Conservation (phyloP, 2,888 invertebrate genomes). For the Caenorhabditis angaria region DNA sequence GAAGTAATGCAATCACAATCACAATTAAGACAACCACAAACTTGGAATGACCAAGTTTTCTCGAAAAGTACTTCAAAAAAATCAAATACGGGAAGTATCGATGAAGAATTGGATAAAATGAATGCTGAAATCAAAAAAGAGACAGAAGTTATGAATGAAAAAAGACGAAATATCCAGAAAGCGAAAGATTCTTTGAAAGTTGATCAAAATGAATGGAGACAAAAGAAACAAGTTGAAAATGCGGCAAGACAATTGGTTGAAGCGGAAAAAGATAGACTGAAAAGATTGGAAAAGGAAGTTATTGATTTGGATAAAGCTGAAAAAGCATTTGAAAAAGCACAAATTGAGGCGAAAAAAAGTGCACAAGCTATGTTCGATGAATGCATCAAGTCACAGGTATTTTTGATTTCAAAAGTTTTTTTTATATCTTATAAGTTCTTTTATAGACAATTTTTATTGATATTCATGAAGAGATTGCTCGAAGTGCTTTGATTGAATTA, state of each 20-base stretch:
- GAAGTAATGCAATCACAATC: conserved; percentile 23
- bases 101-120: background rate
- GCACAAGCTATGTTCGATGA: conserved; percentile 10
- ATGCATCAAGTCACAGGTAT: background rate
- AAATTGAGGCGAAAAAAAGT: background rate
- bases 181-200: conserved; percentile 10
- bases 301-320: conserved; percentile 34
- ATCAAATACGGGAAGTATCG: background rate
- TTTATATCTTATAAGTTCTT: no score
- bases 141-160: background rate
- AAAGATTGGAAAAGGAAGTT: conserved; percentile 10
- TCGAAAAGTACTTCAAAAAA: background rate
- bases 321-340: conserved; percentile 18
- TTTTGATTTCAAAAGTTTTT: background rate
- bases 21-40: conserved; percentile 1
- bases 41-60: conserved; percentile 5
- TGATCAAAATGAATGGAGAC: conserved; percentile 12
- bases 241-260: conserved; percentile 11
- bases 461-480: background rate
- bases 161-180: conserved; percentile 9
- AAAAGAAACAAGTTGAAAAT: conserved; percentile 13
- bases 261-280: background rate
- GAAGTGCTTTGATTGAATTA: conserved; percentile 5
- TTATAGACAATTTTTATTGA: no score
- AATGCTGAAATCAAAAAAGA: background rate